phyloP scores from a whole-genome alignment of 1,140 invertebrate species.

The Stegodyphus dumicola region DNA sequence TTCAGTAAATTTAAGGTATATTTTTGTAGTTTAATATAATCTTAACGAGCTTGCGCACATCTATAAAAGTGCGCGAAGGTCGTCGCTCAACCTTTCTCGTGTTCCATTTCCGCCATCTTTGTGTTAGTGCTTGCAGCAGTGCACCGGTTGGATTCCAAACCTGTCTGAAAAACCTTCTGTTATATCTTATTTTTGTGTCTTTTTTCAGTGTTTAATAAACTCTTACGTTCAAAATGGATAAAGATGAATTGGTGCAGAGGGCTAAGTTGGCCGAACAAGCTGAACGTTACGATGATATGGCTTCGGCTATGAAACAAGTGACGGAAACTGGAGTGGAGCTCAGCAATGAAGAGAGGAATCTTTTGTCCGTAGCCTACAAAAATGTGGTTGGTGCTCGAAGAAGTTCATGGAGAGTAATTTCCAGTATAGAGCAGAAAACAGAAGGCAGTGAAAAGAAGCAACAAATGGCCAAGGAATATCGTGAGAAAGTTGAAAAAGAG shows the following conservation, averaged over 20 bases:
- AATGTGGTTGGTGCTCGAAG: slow-evolving; percentile 97
- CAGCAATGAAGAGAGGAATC: slow-evolving; percentile 96
- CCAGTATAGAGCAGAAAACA: slow-evolving; percentile 98
- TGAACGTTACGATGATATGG: slow-evolving; percentile 81
- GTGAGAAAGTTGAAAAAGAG: slow-evolving; percentile 98
- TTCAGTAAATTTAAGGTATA: slow-evolving; percentile 12
- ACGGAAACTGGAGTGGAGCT: slow-evolving; percentile 93
- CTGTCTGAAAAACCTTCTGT: neutral
- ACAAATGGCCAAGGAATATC: slow-evolving; percentile 98
- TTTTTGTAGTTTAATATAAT: slow-evolving; percentile 6
- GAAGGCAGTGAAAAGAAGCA: slow-evolving; percentile 94
- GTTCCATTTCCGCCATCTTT: slow-evolving; percentile 58
- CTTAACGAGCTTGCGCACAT: neutral
- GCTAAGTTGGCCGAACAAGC: slow-evolving; percentile 99
- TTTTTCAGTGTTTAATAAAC: slow-evolving; percentile 46
- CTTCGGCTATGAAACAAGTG: slow-evolving; percentile 95
- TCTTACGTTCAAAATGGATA: slow-evolving; percentile 73
- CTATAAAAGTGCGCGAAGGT: slow-evolving; percentile 51
- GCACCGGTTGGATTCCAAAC: slow-evolving; percentile 25
- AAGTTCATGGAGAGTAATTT: slow-evolving; percentile 98
- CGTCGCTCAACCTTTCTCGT: slow-evolving; percentile 53
- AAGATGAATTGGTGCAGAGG: slow-evolving; percentile 98
- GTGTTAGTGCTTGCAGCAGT: slow-evolving; percentile 37
- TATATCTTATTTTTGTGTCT: slow-evolving; percentile 47
- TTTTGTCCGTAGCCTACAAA: slow-evolving; percentile 98